Evolutionary conservation across 2,888 invertebrate species (phyloP).

Genomic region (Napeogenes sylphis): DNA sequence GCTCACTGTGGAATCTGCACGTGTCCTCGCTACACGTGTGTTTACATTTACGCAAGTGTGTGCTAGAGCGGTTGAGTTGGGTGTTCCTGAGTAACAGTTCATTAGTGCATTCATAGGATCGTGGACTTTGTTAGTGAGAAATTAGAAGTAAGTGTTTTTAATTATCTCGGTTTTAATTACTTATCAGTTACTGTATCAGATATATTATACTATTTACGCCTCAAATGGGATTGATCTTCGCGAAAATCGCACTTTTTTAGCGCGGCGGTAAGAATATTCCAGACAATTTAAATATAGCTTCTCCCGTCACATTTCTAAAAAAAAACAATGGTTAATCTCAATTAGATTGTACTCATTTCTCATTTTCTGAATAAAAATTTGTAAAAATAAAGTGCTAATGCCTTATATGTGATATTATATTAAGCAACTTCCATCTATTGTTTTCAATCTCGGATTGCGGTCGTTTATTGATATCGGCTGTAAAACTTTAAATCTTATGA

Average conservation of each 20-base stretch:
- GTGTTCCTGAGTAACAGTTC: background rate
- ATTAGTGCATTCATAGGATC: too few species aligned
- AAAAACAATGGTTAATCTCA: background rate
- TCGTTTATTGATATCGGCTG: too few species aligned
- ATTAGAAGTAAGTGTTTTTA: too few species aligned
- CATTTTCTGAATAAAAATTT: too few species aligned
- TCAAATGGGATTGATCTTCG: background rate
- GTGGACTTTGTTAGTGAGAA: too few species aligned
- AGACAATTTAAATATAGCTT: constrained; percentile 19
- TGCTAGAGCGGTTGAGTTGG: background rate
- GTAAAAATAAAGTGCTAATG: too few species aligned
- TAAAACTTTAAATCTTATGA: too few species aligned
- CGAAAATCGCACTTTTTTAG: background rate
- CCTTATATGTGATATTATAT: too few species aligned
- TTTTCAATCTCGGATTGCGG: too few species aligned
- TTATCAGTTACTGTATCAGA: too few species aligned
- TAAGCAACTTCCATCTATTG: background rate
- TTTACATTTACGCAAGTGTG: constrained; percentile 27
- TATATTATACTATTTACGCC: background rate
- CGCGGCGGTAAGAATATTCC: constrained; percentile 13
- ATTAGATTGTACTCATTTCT: too few species aligned
- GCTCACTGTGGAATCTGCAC: constrained; percentile 65
- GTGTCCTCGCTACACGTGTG: constrained; percentile 63
- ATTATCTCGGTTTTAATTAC: too few species aligned
- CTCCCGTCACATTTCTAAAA: constrained; percentile 7